These are phyloP conservation scores for Standfussiana lucernea DNA, from an alignment of 2,888 invertebrate species.

Conservation along the genomic window DNA sequence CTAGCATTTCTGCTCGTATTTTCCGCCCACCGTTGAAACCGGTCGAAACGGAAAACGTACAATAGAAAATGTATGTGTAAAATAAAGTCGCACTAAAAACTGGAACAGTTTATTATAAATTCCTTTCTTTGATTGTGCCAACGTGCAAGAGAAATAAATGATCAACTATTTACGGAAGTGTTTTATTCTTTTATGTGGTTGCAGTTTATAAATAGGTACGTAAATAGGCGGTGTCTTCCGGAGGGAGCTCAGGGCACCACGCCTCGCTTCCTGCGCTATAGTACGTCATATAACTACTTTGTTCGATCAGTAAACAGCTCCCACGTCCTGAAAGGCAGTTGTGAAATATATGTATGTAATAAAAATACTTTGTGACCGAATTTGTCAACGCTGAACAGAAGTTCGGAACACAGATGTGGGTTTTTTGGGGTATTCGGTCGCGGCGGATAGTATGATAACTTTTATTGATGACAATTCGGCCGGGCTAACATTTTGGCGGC, in stretches of 20 bases:
- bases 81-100: conserved; percentile 25
- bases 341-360: conserved; percentile 59
- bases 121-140: conserved; percentile 9
- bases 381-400: conserved; percentile 67
- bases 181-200: conserved; percentile 36
- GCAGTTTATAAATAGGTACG: conserved; percentile 15
- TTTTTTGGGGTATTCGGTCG: conserved; percentile 75
- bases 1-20: background rate
- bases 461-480: conserved; percentile 84
- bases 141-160: conserved; percentile 29
- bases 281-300: conserved; percentile 34
- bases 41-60: conserved; percentile 11
- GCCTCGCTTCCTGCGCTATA: conserved; percentile 50
- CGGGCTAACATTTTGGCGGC: conserved; percentile 76
- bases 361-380: conserved; percentile 65
- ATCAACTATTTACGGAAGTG: conserved; percentile 34
- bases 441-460: conserved; percentile 75
- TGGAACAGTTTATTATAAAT: conserved; percentile 5
- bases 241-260: conserved; percentile 29
- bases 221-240: conserved; percentile 47
- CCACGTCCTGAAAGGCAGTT: conserved; percentile 37
- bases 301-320: conserved; percentile 43
- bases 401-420: conserved; percentile 71
- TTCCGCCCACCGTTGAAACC: background rate
- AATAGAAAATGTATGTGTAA: conserved; percentile 3